These are phyloP conservation scores for Heterodera carotae DNA, from an alignment of 1,140 invertebrate genomes.

Conservation along the genomic window DNA sequence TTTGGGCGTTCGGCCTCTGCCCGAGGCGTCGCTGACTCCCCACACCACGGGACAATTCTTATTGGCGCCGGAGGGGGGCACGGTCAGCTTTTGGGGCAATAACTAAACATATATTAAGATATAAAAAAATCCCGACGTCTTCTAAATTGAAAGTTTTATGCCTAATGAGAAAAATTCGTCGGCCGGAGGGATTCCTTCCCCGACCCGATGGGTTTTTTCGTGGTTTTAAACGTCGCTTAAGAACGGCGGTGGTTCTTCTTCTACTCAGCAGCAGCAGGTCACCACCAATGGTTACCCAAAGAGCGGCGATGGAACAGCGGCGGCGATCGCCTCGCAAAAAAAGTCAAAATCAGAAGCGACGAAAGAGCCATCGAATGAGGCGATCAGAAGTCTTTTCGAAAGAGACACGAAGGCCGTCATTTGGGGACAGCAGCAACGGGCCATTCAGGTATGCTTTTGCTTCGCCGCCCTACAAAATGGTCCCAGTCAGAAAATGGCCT, in stretches of 20 bases:
- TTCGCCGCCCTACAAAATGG: too few relatives aligned
- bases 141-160: too few relatives aligned
- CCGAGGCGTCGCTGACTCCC: conserved; percentile 71
- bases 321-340: conserved; percentile 14
- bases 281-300: conserved; percentile 23
- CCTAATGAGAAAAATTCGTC: too few relatives aligned
- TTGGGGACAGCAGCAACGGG: conserved; percentile 97
- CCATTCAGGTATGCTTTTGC: too few relatives aligned
- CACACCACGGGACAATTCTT: conserved; percentile 88
- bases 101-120: too few relatives aligned
- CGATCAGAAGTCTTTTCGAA: conserved; percentile 73
- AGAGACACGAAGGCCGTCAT: conserved; percentile 88
- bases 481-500: too few relatives aligned
- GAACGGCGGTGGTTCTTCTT: not conserved
- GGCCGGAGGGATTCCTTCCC: too few relatives aligned
- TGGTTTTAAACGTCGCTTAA: not conserved
- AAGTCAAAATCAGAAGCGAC: conserved; percentile 3
- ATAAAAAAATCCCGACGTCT: too few relatives aligned
- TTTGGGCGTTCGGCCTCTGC: conserved; percentile 75
- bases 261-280: not conserved
- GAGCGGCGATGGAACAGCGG: conserved; percentile 17
- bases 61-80: conserved; percentile 77
- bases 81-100: not conserved
- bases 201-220: too few relatives aligned
- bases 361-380: not conserved